Percentiles rank a stretch among this genome's conserved stretches.
Evolutionary conservation across 2,113 vertebrate species (phyloP).

Genomic region (Odocoileus virginianus): DNA sequence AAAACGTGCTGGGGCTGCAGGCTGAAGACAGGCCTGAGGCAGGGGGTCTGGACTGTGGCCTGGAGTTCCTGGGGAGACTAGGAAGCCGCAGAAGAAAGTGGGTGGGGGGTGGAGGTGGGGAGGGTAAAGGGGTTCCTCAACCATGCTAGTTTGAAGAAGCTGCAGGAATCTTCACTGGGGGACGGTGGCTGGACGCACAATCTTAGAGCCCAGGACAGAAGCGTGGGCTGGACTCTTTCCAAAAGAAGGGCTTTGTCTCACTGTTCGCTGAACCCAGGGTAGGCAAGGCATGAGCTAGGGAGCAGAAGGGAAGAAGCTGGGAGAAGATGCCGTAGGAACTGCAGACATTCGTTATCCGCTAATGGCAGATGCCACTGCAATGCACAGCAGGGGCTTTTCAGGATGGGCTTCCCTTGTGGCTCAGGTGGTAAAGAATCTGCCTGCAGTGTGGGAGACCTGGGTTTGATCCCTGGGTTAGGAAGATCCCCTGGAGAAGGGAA

Average conservation of each 20-base stretch:
- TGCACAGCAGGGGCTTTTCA: neutral
- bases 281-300: neutral
- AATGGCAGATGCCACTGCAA: accelerated
- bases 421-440: neutral
- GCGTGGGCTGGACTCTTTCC: neutral
- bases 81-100: neutral
- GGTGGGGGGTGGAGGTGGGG: too few species aligned
- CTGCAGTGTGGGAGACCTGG: neutral
- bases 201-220: neutral
- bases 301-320: neutral
- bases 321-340: neutral
- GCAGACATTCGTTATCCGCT: neutral
- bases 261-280: neutral
- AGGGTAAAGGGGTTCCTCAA: neutral
- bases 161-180: neutral
- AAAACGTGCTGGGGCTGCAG: neutral
- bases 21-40: neutral
- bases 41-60: neutral
- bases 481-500: neutral
- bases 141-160: neutral
- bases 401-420: neutral
- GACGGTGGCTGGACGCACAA: neutral
- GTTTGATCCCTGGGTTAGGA: neutral
- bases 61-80: too few species aligned
- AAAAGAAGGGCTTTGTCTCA: neutral